A percentile compares a stretch with the other conserved stretches of the same genome.
Conservation (phyloP, 1,140 invertebrate species). For the Sarcophaga bullata region DNA sequence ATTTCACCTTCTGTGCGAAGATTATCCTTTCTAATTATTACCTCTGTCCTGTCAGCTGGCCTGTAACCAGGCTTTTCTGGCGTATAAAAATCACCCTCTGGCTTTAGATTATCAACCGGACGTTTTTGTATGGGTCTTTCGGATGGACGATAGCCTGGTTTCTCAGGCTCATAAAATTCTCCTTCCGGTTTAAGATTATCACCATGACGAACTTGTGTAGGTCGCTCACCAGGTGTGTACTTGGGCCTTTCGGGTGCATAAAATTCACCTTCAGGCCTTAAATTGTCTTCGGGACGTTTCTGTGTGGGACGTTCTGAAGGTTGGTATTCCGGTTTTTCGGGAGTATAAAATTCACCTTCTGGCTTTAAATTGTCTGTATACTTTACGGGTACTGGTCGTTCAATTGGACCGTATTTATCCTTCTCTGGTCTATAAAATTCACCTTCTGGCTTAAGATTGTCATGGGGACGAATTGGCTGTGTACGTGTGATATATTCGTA, state of each 20-base stretch:
- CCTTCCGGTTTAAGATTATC: conserved; percentile 67
- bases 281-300: conserved; percentile 67
- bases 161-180: conserved; percentile 66
- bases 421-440: conserved; percentile 70
- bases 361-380: conserved; percentile 70
- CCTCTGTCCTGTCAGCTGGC: conserved; percentile 66
- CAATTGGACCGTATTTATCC: conserved; percentile 66
- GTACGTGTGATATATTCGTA: conserved; percentile 67
- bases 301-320: conserved; percentile 65
- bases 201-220: conserved; percentile 59
- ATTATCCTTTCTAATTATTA: conserved; percentile 69
- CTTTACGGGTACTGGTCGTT: conserved; percentile 69
- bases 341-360: conserved; percentile 70
- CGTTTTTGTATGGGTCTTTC: conserved; percentile 65
- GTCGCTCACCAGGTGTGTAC: conserved; percentile 65
- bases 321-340: conserved; percentile 62
- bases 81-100: conserved; percentile 70
- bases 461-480: conserved; percentile 58
- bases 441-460: conserved; percentile 67
- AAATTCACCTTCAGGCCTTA: conserved; percentile 67
- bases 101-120: conserved; percentile 68
- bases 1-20: conserved; percentile 69
- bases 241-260: conserved; percentile 57
- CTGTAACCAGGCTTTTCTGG: conserved; percentile 53
- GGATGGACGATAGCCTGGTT: conserved; percentile 67